Evolutionary conservation across 2,888 invertebrate species (phyloP), one percentile per base, ranked within the genome.

Genomic region (Melieria omissa): DNA sequence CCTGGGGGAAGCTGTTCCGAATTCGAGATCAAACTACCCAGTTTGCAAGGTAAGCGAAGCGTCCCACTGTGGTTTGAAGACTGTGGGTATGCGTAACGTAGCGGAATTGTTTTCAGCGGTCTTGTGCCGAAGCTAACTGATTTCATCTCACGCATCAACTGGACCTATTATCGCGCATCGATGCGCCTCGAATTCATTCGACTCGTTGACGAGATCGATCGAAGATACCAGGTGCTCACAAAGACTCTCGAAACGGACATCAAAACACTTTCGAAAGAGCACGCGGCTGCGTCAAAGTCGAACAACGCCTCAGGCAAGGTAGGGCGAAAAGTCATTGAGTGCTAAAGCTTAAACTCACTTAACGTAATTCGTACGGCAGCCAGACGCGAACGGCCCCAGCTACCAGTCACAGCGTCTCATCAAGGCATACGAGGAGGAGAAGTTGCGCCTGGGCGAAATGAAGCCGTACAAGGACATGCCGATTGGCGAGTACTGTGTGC

Each of bases 401-500:
- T 72, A 49, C 1, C 75, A 78, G 12, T 87, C 87, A 0, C 74
- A 83, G 29, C 8, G 76, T 4, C 81, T 83, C 71, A 73, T 87
- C 88, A 89, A 64, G 4, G 0, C 49, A 0, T 89, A 88, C 75
- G 86, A 92, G 79, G 87, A 89, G 49, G 89, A 93, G 86, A 88
- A 94, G 6, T 88, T 87, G 0, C 88, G 89, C 47, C 87, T 94
- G 74, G 89, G 91, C 70, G 86, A 88, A 0, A 86, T 95, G 72
- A 86, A 95, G 76, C 93, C 95, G 1, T 93, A 91, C 72, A 90
- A 90, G 41, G 90, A 95, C 82, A 97, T 97, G 96, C 96, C 96
- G 54, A 79, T 81, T 78, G 96, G 97, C 86, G 96, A 97, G 82
- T 93, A 87, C 83, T 88, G 87, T 57, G 91, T 92, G 74, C 89